phyloP scores from a whole-genome alignment of 1,140 invertebrate species.

The Phortica variegata region DNA sequence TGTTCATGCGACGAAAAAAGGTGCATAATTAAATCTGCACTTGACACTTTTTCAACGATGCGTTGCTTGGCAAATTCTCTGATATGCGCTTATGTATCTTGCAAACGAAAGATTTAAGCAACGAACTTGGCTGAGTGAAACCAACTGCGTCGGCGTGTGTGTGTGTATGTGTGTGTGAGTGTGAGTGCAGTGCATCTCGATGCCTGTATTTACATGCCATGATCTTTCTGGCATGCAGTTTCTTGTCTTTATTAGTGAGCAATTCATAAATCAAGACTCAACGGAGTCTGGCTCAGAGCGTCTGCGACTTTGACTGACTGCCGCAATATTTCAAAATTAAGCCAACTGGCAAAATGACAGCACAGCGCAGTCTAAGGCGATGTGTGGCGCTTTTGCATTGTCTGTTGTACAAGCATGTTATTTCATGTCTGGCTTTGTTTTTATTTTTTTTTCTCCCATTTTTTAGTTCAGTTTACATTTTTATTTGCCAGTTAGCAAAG shows the following conservation, averaged over 20 bases:
- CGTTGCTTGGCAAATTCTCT: too few relatives aligned
- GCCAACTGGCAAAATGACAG: slow-evolving; percentile 36
- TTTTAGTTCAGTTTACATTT: slow-evolving; percentile 12
- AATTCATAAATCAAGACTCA: slow-evolving; percentile 48
- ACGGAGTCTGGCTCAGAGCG: slow-evolving; percentile 35
- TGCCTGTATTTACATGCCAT: too few relatives aligned
- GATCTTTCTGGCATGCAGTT: slow-evolving; percentile 47
- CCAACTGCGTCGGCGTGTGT: too few relatives aligned
- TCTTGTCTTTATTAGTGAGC: slow-evolving; percentile 50
- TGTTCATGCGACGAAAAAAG: too few relatives aligned
- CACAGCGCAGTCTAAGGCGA: slow-evolving; percentile 30
- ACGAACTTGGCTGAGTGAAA: slow-evolving; percentile 17
- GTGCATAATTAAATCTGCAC: too few relatives aligned
- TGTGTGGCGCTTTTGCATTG: slow-evolving; percentile 38
- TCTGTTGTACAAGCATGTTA: slow-evolving; percentile 37
- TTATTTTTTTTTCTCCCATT: slow-evolving; percentile 35
- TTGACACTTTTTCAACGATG: too few relatives aligned
- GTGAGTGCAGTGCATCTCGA: too few relatives aligned
- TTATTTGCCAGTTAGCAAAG: slow-evolving; percentile 26
- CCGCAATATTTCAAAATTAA: slow-evolving; percentile 54
- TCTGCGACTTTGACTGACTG: slow-evolving; percentile 23
- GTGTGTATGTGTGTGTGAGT: too few relatives aligned
- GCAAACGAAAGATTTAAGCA: slow-evolving; percentile 32
- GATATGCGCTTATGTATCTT: too few relatives aligned
- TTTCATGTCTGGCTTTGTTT: too few relatives aligned